phyloP scores from a whole-genome alignment of 1,140 invertebrate species.

The Conopomorpha cramerella region DNA sequence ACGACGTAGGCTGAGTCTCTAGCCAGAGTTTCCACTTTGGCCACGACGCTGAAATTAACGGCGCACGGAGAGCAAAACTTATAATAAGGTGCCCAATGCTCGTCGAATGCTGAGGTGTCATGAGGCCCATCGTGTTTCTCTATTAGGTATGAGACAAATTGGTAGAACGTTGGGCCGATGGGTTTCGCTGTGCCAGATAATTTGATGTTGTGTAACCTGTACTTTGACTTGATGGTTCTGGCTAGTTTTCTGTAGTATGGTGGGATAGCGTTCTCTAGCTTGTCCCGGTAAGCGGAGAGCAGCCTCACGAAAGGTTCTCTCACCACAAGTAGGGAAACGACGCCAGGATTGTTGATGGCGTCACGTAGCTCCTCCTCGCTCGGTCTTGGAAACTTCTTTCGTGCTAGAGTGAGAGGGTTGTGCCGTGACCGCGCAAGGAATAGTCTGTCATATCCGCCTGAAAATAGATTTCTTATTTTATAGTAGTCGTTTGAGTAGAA shows the following conservation, averaged over 20 bases:
- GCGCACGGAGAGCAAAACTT: constrained; percentile 76
- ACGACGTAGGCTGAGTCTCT: constrained; percentile 73
- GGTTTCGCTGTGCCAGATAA: constrained; percentile 39
- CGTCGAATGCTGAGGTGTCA: constrained; percentile 57
- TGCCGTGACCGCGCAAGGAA: constrained; percentile 62
- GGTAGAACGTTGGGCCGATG: constrained; percentile 67
- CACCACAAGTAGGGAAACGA: constrained; percentile 80
- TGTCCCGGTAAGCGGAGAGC: constrained; percentile 88
- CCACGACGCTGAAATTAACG: constrained; percentile 67
- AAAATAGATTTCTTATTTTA: too few relatives aligned
- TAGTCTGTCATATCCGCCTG: constrained; percentile 64
- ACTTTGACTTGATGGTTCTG: constrained; percentile 65
- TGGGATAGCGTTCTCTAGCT: constrained; percentile 74
- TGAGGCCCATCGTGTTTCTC: constrained; percentile 40
- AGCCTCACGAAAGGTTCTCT: constrained; percentile 90
- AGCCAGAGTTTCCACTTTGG: constrained; percentile 72
- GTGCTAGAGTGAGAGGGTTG: constrained; percentile 63
- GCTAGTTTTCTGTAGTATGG: constrained; percentile 74
- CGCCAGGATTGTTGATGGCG: constrained; percentile 54
- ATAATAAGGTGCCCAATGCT: constrained; percentile 78
- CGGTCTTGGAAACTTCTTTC: constrained; percentile 65
- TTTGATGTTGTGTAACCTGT: constrained; percentile 42
- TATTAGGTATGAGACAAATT: constrained; percentile 71
- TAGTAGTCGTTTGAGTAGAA: too few relatives aligned
- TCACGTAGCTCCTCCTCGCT: constrained; percentile 56